Conservation (phyloP, 2,888 invertebrate genomes). For the Andricus quercusramuli region DNA sequence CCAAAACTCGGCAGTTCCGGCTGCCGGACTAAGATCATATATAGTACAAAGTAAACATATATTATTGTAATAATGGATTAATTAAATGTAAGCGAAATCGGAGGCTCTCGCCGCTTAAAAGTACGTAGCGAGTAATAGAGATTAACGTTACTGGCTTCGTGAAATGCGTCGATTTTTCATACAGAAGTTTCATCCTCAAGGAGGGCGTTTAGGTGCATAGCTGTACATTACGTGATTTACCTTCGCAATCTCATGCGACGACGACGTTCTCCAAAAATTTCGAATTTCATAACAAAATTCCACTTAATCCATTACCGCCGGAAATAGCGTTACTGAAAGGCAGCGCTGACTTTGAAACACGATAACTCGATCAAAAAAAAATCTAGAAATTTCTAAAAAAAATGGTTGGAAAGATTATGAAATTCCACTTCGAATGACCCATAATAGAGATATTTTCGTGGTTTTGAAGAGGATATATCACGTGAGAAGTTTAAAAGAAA, state of each 20-base stretch:
- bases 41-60: constrained; percentile 79
- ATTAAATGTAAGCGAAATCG: constrained; percentile 60
- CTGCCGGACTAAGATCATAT: constrained; percentile 77
- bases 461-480: no score
- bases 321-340: no score
- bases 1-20: constrained; percentile 70
- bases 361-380: no score
- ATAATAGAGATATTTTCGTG: no score
- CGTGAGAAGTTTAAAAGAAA: no score
- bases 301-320: neutral
- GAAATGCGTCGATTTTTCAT: constrained; percentile 39
- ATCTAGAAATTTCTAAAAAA: no score
- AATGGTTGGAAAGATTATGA: no score
- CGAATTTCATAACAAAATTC: neutral
- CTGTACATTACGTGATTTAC: constrained; percentile 32
- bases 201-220: constrained; percentile 32
- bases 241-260: constrained; percentile 29
- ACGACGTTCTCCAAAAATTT: constrained; percentile 27
- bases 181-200: constrained; percentile 33
- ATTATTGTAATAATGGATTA: constrained; percentile 75
- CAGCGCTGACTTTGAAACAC: no score
- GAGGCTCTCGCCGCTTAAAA: constrained; percentile 31
- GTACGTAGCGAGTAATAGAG: constrained; percentile 42
- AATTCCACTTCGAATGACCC: no score
- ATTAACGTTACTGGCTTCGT: constrained; percentile 52